Percentiles rank a stretch among this genome's conserved stretches.
Conservation (phyloP, 2,888 invertebrate species). For the Trichopoda pennipes region DNA sequence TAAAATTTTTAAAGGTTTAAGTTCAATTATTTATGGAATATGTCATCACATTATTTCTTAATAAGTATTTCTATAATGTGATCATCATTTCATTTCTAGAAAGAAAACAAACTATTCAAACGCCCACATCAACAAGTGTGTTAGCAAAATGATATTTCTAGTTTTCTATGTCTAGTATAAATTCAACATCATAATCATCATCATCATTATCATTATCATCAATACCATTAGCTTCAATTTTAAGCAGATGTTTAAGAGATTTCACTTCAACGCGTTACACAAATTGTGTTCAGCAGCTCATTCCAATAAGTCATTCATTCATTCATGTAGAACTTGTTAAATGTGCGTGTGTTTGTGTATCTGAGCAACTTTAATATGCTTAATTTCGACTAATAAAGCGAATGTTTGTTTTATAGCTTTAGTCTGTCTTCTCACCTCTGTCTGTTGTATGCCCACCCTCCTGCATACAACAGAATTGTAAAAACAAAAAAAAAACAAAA, state of each 20-base stretch:
- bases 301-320: slow-evolving; percentile 35
- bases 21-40: slow-evolving; percentile 1
- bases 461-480: neutral
- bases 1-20: slow-evolving; percentile 10
- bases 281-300: slow-evolving; percentile 3
- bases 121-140: slow-evolving; percentile 62
- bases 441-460: neutral
- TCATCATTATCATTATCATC: slow-evolving; percentile 12
- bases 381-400: slow-evolving; percentile 63
- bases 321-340: neutral
- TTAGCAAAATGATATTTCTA: slow-evolving; percentile 16
- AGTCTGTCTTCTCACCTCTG: slow-evolving; percentile 34
- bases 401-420: slow-evolving; percentile 41
- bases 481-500: neutral
- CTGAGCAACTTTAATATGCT: slow-evolving; percentile 30
- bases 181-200: slow-evolving; percentile 33
- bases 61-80: neutral
- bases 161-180: slow-evolving; percentile 54
- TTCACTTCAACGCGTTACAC: slow-evolving; percentile 12
- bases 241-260: slow-evolving; percentile 52
- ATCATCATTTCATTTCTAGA: slow-evolving; percentile 15
- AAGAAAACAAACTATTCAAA: slow-evolving; percentile 4
- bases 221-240: neutral
- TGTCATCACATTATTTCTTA: slow-evolving; percentile 1
- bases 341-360: slow-evolving; percentile 6